Evolutionary conservation across 1,140 invertebrate genomes (phyloP), one percentile per base, ranked within the genome.

Genomic region (Sycophaga agraensis): DNA sequence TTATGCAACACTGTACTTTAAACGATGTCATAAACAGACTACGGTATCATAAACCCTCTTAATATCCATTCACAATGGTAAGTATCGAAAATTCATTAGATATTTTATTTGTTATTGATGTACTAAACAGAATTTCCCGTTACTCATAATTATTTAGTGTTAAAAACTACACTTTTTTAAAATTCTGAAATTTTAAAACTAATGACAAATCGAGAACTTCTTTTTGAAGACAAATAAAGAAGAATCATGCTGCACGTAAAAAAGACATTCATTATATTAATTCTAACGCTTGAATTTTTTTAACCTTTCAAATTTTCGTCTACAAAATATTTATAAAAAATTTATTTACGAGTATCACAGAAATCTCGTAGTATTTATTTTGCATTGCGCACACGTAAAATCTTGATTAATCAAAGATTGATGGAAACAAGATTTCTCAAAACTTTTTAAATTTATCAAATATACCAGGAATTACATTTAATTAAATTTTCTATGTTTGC

Each of bases 71-170:
- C 66, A 68, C 67, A 68, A 60, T 46, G 51, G 42, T 62, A 56
- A 53, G 31, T 39, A 62, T 56, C 48, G 54, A 26, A 66, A 69
- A 69, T 66, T 63, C 65, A 66, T 56, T 59, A 59, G 59, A 59
- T 53, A 46, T 59, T 56, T 58, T 39, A 56, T 48, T 51, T 57
- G 63, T 63, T 46, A 46, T 56, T 61, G 45, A 63, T 21, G 11
- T 48, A 24, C 37, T 48, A 51, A 57, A 62, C 65, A 54, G 59
- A 63, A 50, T 49, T 59, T 50, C 53, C 54, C 48, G n/a, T 66
- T 54, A 11, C 11, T 6, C n/a, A n/a, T n/a, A n/a, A n/a, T n/a
- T n/a, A n/a, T n/a, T n/a, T n/a, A n/a, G n/a, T n/a, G n/a, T n/a
- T n/a, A n/a, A n/a, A n/a, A n/a, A n/a, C n/a, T n/a, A n/a, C n/a